phyloP scores from a whole-genome alignment of 2,797 vertebrate species.

The Typhlichthys eigenmanni region DNA sequence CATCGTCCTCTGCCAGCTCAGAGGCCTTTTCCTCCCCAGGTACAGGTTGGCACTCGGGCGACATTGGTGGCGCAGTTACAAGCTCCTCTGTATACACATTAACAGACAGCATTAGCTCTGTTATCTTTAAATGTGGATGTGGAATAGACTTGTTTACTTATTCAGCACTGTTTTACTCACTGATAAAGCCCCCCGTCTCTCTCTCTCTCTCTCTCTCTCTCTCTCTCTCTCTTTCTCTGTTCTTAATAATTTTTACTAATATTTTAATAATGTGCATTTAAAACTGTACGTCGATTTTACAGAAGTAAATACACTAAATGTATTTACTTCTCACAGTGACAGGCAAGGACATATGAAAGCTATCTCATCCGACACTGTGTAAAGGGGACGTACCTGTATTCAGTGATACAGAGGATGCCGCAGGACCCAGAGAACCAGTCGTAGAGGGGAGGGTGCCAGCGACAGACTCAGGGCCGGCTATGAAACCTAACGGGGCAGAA shows the following conservation, averaged over 20 bases:
- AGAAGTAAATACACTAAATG: no score
- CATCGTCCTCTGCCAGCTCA: slow-evolving; percentile 87
- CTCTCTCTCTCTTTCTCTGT: background rate
- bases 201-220: background rate
- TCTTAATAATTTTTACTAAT: no score
- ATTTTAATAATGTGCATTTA: no score
- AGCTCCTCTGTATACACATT: slow-evolving; percentile 78
- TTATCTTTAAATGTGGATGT: no score
- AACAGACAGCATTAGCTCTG: background rate
- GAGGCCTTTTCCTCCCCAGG: slow-evolving; percentile 81
- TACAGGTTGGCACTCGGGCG: slow-evolving; percentile 50
- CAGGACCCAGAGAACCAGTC: slow-evolving; percentile 68
- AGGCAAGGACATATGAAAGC: no score
- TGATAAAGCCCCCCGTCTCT: no score
- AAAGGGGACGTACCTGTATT: slow-evolving; percentile 60
- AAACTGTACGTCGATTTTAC: no score
- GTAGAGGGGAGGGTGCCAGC: slow-evolving; percentile 71
- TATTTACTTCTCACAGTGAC: no score
- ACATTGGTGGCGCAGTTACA: slow-evolving; percentile 58
- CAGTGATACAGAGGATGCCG: slow-evolving; percentile 72
- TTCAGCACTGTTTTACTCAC: background rate
- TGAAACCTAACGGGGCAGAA: slow-evolving; percentile 88
- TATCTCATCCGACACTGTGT: background rate
- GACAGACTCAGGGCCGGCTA: slow-evolving; percentile 75
- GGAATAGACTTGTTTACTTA: background rate